A percentile compares a stretch with the other conserved stretches of the same genome.
Conservation (phyloP, 1,140 invertebrate species). For the Drosophila mauritiana region DNA sequence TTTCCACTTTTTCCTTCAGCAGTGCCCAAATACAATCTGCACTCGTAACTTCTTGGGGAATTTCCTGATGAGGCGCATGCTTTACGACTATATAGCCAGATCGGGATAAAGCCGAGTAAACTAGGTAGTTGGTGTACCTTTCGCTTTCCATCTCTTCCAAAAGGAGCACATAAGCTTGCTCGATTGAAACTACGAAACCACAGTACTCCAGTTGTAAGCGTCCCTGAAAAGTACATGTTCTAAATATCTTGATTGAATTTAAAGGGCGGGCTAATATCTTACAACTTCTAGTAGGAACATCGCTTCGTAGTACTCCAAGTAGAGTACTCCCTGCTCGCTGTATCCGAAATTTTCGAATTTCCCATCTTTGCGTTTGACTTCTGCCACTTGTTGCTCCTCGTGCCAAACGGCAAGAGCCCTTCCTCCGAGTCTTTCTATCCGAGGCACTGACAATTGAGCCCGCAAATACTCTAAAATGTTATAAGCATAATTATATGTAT, state of each 20-base stretch:
- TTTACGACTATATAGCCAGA: conserved; percentile 73
- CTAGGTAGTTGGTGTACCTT: conserved; percentile 69
- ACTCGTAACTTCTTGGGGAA: conserved; percentile 6
- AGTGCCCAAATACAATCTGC: conserved; percentile 72
- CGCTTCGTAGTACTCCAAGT: conserved; percentile 74
- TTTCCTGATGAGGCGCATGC: conserved; percentile 28
- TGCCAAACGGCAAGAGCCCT: conserved; percentile 67
- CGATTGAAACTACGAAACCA: conserved; percentile 59
- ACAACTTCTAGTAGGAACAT: conserved; percentile 77
- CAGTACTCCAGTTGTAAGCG: conserved; percentile 71
- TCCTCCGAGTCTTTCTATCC: conserved; percentile 66
- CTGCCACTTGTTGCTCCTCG: conserved; percentile 57
- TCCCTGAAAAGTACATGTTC: conserved; percentile 34
- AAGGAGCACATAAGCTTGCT: conserved; percentile 72
- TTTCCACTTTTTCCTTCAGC: conserved; percentile 40
- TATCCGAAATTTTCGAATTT: conserved; percentile 78
- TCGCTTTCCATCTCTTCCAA: conserved; percentile 55
- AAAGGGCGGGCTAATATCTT: neutral
- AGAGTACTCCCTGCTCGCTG: conserved; percentile 51
- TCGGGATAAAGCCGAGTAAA: conserved; percentile 69
- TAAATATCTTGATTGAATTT: neutral
- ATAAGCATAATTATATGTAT: neutral
- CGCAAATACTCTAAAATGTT: conserved; percentile 49
- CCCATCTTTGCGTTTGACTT: conserved; percentile 71
- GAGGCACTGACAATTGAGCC: conserved; percentile 53